Evolutionary conservation across 2,797 vertebrate species (phyloP), one percentile per base, ranked within the genome.

Genomic region (Denticeps clupeoides): DNA sequence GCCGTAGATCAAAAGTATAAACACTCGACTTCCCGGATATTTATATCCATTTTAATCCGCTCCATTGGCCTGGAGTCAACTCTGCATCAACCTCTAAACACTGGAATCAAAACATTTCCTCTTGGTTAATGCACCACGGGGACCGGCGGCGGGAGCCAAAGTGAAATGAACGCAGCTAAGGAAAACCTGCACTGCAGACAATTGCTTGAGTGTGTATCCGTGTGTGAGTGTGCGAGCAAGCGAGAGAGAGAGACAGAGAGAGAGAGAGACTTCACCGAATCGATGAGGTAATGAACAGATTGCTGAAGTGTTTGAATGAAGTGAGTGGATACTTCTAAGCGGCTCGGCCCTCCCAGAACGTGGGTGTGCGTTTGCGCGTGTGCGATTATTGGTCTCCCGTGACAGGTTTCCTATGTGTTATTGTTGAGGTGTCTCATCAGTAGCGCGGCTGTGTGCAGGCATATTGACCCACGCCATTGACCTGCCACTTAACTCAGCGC

Each of bases 211-310:
- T 29, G 27, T n/a, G 12, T 15, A 31, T n/a, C 28, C n/a, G 10
- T n/a, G 28, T n/a, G 10, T 32, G 29, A 32, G 29, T 32, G n/a
- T 32, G 29, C 32, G 28, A 29, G 10, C n/a, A 11, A 3, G 7
- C 33, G 31, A 13, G 13, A 3, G 13, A 35, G 33, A 3, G 8
- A 13, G 15, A 37, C 7, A 18, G 33, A 4, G 15, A 16, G 13
- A 3, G 15, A 12, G 32, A 19, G 33, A 4, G 33, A 19, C 7
- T 37, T n/a, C n/a, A n/a, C n/a, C 2, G 18, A 43, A 57, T 57
- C 55, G 25, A 57, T 57, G 11, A 26, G 13, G 49, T 51, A 51
- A 51, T 51, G 48, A 57, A 51, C 37, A 51, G 33, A 21, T 41
- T 41, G 35, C 37, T 38, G 26, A 51, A 51, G 45, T 26, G 22